Base-by-base conservation (phyloP, 2,797 vertebrate species). In the Gymnoscopelus microlampas region DNA sequence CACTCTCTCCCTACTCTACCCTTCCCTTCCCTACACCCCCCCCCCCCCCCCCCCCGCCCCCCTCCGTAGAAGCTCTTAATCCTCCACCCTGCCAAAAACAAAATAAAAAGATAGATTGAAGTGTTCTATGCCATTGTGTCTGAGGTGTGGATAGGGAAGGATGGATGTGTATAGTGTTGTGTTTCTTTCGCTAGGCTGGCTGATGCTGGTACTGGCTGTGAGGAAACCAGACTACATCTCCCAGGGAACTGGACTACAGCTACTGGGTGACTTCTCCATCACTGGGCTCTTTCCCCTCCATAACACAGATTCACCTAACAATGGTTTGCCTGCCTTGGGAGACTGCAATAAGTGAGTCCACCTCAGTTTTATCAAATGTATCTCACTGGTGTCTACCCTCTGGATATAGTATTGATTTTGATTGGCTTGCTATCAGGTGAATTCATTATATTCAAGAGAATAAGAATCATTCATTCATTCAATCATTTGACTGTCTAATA, bases 201-300 rank as follows among this genome's bases (percentile, higher is more conserved):
- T 88, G 68, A 54, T 74, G 58, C 67, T 89, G 68, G 74, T 66
- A 48, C 49, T 60, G 5, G 56, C 60, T 69, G 32, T 64, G 29
- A 83, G 71, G 11, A 32, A 79, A 14, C 80, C 87, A 44, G 81
- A 89, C 55, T 80, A 83, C 35, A 53, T 48, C 11, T 68, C 80
- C 58, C 64, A 78, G n/a, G 73, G 78, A 7, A 58, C 73, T 14
- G 90, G 87, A 6, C 90, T 96, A 82, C 81, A 86, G 32, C 78
- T 93, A 63, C 66, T 82, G 0, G 95, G 95, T 0, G 87, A 96
- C 77, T 93, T 92, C 68, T 77, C 89, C 68, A 85, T 96, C 0
- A 87, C 93, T 12, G 95, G 95, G 2, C 82, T 96, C 63, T 96
- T 96, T 67, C 87, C 93, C 35, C 89, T 97, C 23, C 94, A 95